Base-by-base conservation (phyloP, 1,140 invertebrate genomes). In the Reticulitermes speratus region DNA sequence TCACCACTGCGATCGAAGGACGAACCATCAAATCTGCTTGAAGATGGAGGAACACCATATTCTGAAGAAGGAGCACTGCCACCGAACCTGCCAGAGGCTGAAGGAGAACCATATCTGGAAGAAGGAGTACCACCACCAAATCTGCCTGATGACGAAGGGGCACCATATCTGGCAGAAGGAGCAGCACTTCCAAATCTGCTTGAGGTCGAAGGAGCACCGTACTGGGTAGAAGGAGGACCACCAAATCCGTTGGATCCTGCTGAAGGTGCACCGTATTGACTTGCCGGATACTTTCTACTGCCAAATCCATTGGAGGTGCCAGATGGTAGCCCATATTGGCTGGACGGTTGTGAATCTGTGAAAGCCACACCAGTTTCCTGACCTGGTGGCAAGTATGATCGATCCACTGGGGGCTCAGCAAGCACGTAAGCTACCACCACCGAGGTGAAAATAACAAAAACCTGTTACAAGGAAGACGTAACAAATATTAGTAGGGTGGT, bases 11-110 rank as follows among this genome's bases (percentile, higher is more conserved):
- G 65, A 30, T 25, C 44, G 44, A 44, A 32, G 5, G 82, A 45
- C 48, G 87, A 86, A 23, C 12, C 85, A n/a, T 48, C 55, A 75
- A 75, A 75, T 21, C 83, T 32, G 6, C 23, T 38, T 38, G 48
- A 38, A 83, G 75, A 55, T 75, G 45, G 38, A n/a, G 87, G 87
- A 45, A 86, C 86, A 7, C 83, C 87, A 32, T 87, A 87, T 81
- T 87, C 83, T 38, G 86, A 30, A 44, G 82, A 83, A 59, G 86
- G 86, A 16, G 82, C 38, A 23, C 86, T 48, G 32, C n/a, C 69
- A 44, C 82, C 82, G 23, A 45, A 83, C 44, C 82, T 44, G 38
- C 82, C 25, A 0, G 82, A 83, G 82, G 38, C 55, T 30, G 48
- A 81, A n/a, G 84, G 59, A 23, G 23, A 19, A 19, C 52, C 75